These are phyloP conservation scores for Hemicordylus capensis DNA, from an alignment of 2,113 vertebrate genomes.

Conservation along the genomic window DNA sequence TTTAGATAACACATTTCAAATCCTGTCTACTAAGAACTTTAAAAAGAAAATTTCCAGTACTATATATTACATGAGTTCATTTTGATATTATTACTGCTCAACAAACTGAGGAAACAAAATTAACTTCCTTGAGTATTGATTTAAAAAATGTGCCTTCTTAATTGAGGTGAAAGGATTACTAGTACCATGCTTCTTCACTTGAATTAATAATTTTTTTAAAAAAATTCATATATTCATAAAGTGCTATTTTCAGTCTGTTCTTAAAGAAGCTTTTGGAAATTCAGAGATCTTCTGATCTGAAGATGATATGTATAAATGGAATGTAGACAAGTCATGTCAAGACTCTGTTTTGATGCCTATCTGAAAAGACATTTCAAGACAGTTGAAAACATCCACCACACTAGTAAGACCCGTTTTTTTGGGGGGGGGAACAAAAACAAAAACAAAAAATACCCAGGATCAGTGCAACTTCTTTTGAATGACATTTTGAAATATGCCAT, in stretches of 20 bases:
- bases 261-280: not conserved
- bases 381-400: not conserved
- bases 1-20: not conserved
- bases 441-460: not conserved
- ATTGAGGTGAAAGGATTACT: not conserved
- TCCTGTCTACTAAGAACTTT: not conserved
- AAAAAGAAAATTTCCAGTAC: not conserved
- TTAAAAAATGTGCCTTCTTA: not conserved
- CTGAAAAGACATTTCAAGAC: not conserved
- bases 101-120: not conserved
- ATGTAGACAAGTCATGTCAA: not conserved
- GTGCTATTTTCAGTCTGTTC: not conserved
- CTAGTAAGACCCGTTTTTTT: not conserved
- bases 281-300: not conserved
- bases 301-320: not conserved
- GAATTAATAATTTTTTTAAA: constrained; percentile 15
- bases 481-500: not conserved
- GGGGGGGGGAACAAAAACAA: no score
- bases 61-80: not conserved
- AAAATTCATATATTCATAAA: constrained; percentile 4
- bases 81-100: not conserved
- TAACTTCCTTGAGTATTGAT: not conserved
- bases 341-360: not conserved
- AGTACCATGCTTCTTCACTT: not conserved
- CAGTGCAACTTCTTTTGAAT: not conserved